phyloP scores from a whole-genome alignment of 1,140 invertebrate species.

The Macrobrachium nipponense region DNA sequence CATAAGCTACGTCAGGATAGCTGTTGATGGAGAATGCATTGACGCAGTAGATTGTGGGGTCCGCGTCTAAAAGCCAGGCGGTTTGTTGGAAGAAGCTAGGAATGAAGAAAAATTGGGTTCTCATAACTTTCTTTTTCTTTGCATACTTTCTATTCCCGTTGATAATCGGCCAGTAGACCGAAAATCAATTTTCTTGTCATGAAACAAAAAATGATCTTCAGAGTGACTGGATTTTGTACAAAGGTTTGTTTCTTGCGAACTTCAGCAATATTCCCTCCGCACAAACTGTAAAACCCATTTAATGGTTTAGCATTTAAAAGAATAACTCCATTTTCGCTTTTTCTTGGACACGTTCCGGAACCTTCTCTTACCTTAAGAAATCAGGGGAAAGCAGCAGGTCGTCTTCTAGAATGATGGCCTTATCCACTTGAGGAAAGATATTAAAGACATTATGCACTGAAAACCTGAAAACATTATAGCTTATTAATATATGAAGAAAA shows the following conservation, averaged over 20 bases:
- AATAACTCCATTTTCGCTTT: too few species aligned
- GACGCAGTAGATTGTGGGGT: constrained; percentile 74
- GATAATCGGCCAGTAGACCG: neutral
- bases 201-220: too few species aligned
- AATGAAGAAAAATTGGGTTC: neutral
- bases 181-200: too few species aligned
- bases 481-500: neutral
- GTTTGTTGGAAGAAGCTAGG: constrained; percentile 75
- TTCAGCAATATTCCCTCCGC: too few species aligned
- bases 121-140: too few species aligned
- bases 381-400: constrained; percentile 77
- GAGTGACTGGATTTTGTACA: too few species aligned
- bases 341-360: too few species aligned
- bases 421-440: constrained; percentile 73
- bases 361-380: constrained; percentile 69
- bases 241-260: too few species aligned
- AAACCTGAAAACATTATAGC: constrained; percentile 14
- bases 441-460: constrained; percentile 70
- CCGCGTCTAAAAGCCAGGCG: constrained; percentile 73
- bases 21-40: constrained; percentile 79
- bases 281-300: too few species aligned
- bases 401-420: constrained; percentile 76
- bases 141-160: too few species aligned
- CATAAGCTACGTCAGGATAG: constrained; percentile 74
- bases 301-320: neutral